phyloP scores from a whole-genome alignment of 2,113 vertebrate genomes.

The Xenopus tropicalis region UCB_Xtro_10.0 CM004450.2:56252501-56253000 shows the following conservation, averaged over 20 bases:
- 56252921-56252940: slow-evolving; percentile 38
- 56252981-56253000: slow-evolving; percentile 43
- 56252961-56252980: slow-evolving; percentile 38
- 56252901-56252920: slow-evolving; percentile 38
- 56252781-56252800: slow-evolving; percentile 13
- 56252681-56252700: no score
- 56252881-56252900: slow-evolving; percentile 22
- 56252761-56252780: slow-evolving; percentile 17
- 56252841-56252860: not conserved
- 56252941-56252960: slow-evolving; percentile 31
- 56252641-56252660: no score
- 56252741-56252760: slow-evolving; percentile 34
- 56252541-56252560: no score
- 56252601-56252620: no score
- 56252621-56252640: no score
- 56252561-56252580: no score
- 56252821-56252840: slow-evolving; percentile 3
- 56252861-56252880: not conserved
- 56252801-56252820: slow-evolving; percentile 17
- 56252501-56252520: no score
- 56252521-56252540: no score
- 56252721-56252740: not conserved
- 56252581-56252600: no score
- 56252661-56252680: no score
- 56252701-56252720: no score